Base-by-base conservation (phyloP, 2,113 vertebrate genomes). In the Dromiciops gliroides region DNA sequence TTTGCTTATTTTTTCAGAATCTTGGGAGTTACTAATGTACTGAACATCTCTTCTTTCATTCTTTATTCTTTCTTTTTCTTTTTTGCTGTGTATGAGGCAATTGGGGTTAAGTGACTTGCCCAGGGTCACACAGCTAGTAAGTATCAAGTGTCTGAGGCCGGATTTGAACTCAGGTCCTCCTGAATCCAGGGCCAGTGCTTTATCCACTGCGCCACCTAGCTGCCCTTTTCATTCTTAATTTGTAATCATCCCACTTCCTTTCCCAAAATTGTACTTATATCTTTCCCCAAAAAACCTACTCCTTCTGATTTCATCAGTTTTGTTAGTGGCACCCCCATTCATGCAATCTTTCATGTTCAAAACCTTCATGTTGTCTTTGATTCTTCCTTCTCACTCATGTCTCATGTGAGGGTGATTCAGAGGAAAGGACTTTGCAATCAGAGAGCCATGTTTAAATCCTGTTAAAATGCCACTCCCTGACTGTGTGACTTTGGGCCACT, bases 351-450 rank as follows among this genome's bases (percentile, higher is more conserved):
- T 83, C 67, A 51, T 51, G 22, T 51, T 51, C 50, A 50, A 50
- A 51, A n/a, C n/a, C n/a, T n/a, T n/a, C n/a, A 28, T 28, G 25
- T 56, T 56, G 28, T 75, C 37, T 75, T 75, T 75, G n/a, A 44
- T 11, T 2, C n/a, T 83, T 44, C 19, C n/a, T 44, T 83, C 67
- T 23, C 19, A 44, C 28, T 37, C 31, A 67, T 67, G 11, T 28
- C 8, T 37, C 31, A 67, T 60, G 11, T 23, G 90, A 8, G n/a
- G 25, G 60, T 9, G 88, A 51, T 51, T 37, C 92, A 91, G 51
- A 56, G 56, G 50, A 91, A 95, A 93, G 67, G n/a, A 16, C 48
- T 11, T 91, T 50, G 51, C 3, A 48, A 91, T 48, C 50, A 95
- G 50, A 48, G 90, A 37, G 50, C 44, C 37, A 48, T 19, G 26